Percentiles rank a stretch among this genome's conserved stretches.
Conservation (phyloP, 2,888 invertebrate genomes). For the Cantharis rustica region DNA sequence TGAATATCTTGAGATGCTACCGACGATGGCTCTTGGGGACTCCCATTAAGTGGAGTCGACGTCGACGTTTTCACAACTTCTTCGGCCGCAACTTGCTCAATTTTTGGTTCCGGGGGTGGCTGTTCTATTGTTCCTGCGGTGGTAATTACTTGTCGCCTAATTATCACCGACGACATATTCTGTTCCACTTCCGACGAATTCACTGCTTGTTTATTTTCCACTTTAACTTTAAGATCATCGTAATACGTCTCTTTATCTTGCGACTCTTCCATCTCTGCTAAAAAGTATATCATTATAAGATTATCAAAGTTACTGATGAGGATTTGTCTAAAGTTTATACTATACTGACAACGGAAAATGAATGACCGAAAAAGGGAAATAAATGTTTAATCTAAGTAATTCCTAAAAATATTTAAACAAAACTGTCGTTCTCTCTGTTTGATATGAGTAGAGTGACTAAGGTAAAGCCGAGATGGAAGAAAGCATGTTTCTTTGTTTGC, state of each 20-base stretch:
- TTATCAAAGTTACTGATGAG: neutral
- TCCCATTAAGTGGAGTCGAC: conserved; percentile 26
- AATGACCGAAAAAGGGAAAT: conserved; percentile 37
- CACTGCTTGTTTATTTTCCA: conserved; percentile 57
- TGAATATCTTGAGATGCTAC: conserved; percentile 7
- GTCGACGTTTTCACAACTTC: conserved; percentile 47
- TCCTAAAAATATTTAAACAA: neutral
- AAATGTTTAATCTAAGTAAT: conserved; percentile 33
- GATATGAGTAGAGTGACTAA: neutral
- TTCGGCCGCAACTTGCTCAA: conserved; percentile 48
- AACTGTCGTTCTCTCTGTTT: neutral
- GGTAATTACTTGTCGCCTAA: conserved; percentile 48
- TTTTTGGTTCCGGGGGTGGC: conserved; percentile 37
- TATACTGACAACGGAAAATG: conserved; percentile 25
- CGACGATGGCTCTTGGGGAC: conserved; percentile 22
- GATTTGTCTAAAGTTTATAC: conserved; percentile 7
- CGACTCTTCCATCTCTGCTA: conserved; percentile 28
- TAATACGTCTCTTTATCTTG: conserved; percentile 3
- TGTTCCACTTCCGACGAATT: conserved; percentile 31
- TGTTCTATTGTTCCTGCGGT: conserved; percentile 53
- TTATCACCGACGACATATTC: conserved; percentile 23
- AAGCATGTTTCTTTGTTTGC: conserved; percentile 23
- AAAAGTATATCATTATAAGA: neutral
- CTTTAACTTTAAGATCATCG: conserved; percentile 42
- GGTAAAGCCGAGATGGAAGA: neutral